Evolutionary conservation across 1,140 invertebrate genomes (phyloP), one percentile per base, ranked within the genome.

Genomic region (Drosophila willistoni): DNA sequence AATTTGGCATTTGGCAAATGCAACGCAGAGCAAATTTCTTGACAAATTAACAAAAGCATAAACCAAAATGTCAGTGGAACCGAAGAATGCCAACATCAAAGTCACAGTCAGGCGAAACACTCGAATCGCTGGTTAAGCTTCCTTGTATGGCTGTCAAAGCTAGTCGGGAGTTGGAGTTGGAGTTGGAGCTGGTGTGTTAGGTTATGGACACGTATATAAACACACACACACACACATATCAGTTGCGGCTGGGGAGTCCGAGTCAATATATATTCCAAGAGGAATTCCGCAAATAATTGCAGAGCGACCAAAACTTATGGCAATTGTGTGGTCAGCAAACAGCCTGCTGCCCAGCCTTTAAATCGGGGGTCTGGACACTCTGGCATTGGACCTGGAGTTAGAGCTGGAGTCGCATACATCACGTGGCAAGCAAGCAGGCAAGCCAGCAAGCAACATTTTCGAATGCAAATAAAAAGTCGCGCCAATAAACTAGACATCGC

Each of bases 381-480:
- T 69, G 64, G 66, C 14, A 17, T 42, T 62, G 60, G 65, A 13
- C 7, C 14, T 57, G 33, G 36, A 51, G 61, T 42, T 41, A 56
- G 44, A 55, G 72, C 42, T 67, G 62, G 64, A 60, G 64, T 86
- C 79, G 71, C 82, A 85, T 85, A 78, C 80, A 87, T 87, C 83
- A 82, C 83, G 83, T 86, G 83, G 61, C 68, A 68, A 69, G 51
- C 67, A 68, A 69, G 51, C 67, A 41, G 19, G 19, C 62, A 56
- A 57, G 25, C 25, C 71, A 67, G 36, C 60, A 63, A 65, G 29
- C 36, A 71, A 75, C 13, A 47, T 44, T 84, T 89, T 86, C 72
- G 77, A 91, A 86, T 86, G 81, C 84, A 91, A 91, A 91, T 91
- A 91, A 89, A 91, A 91, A 91, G 81, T 91, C 79, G 77, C 90